phyloP scores from a whole-genome alignment of 2,113 vertebrate genomes.

The Osmerus mordax region DNA sequence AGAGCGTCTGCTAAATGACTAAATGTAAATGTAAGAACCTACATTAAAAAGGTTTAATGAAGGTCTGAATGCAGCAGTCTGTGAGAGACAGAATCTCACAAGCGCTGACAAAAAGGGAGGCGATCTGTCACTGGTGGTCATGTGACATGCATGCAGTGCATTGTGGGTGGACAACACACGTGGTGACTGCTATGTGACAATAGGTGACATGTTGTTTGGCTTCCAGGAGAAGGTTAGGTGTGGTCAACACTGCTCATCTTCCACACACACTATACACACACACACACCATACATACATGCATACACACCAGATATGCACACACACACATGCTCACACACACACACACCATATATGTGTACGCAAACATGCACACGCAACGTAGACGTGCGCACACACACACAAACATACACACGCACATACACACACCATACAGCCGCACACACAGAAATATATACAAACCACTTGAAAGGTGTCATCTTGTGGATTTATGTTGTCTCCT shows the following conservation, averaged over 20 bases:
- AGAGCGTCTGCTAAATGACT: too few species aligned
- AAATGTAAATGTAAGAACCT: too few species aligned
- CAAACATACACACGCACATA: background rate
- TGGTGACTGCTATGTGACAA: background rate
- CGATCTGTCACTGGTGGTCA: background rate
- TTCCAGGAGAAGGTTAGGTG: slow-evolving; percentile 35
- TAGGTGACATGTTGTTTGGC: too few species aligned
- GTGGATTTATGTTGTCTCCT: too few species aligned
- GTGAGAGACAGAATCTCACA: too few species aligned
- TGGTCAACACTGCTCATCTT: slow-evolving; percentile 35
- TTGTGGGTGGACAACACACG: too few species aligned
- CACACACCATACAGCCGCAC: slow-evolving; percentile 28
- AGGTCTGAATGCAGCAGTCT: too few species aligned
- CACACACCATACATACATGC: background rate
- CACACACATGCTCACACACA: background rate
- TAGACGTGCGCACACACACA: background rate
- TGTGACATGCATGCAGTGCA: slow-evolving; percentile 14
- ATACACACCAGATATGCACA: background rate
- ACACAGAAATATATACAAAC: too few species aligned
- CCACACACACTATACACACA: background rate
- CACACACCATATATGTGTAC: background rate
- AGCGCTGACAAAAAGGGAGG: too few species aligned
- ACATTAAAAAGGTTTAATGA: too few species aligned
- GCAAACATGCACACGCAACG: background rate
- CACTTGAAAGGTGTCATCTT: slow-evolving; percentile 46